Evolutionary conservation across 2,888 invertebrate species (phyloP).

Genomic region (Tetragonisca angustula): DNA sequence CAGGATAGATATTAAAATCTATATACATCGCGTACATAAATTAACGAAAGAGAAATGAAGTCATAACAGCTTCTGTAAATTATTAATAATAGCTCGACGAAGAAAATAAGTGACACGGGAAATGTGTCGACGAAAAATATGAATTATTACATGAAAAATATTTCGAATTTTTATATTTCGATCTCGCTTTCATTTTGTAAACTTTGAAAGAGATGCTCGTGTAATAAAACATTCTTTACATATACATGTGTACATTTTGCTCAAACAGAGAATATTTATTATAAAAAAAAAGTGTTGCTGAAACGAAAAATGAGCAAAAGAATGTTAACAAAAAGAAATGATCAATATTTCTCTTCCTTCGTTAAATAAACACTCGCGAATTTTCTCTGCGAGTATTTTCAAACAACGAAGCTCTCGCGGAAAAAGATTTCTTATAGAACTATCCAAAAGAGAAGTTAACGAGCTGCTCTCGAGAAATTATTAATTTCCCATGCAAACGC

Average conservation of each 20-base stretch:
- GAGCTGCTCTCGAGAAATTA: neutral
- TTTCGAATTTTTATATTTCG: too few species aligned
- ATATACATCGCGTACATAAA: neutral
- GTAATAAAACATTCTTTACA: too few species aligned
- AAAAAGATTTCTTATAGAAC: neutral
- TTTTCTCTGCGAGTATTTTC: neutral
- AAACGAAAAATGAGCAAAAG: too few species aligned
- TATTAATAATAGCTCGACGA: neutral
- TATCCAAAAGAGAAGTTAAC: neutral
- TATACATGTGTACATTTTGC: too few species aligned
- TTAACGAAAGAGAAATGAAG: neutral
- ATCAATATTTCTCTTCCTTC: neutral
- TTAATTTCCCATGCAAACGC: constrained; percentile 21
- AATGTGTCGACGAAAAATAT: too few species aligned
- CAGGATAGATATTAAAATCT: neutral
- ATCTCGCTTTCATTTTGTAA: too few species aligned
- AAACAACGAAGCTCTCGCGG: neutral
- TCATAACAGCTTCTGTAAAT: neutral
- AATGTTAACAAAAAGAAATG: too few species aligned
- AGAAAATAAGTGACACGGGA: neutral
- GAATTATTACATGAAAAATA: too few species aligned
- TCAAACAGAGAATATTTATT: too few species aligned
- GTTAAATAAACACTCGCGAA: neutral
- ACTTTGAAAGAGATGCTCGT: too few species aligned
- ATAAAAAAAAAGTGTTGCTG: too few species aligned